These are phyloP conservation scores for Zeuzera pyrina DNA, from an alignment of 2,888 invertebrate genomes.

Conservation along the genomic window DNA sequence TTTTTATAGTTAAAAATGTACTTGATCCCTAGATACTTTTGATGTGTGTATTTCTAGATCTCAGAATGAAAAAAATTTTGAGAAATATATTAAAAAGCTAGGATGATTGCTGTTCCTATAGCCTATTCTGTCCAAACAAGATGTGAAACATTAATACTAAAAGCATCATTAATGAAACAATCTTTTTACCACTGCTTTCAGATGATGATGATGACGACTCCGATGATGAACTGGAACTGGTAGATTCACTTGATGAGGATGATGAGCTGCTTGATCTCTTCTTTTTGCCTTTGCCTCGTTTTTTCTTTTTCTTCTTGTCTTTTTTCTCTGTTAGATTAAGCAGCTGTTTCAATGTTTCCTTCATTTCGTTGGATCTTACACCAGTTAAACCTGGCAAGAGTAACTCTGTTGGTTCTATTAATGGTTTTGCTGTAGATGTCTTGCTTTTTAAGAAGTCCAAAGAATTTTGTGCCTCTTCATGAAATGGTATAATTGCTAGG, in stretches of 20 bases:
- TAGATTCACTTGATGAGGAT: slow-evolving; percentile 79
- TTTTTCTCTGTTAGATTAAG: slow-evolving; percentile 76
- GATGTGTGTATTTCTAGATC: too few relatives aligned
- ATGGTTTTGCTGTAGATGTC: slow-evolving; percentile 66
- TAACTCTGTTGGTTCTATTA: slow-evolving; percentile 77
- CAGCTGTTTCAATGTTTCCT: slow-evolving; percentile 77
- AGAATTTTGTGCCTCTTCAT: slow-evolving; percentile 89
- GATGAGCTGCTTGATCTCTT: slow-evolving; percentile 77
- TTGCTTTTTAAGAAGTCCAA: slow-evolving; percentile 86
- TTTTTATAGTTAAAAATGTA: too few relatives aligned
- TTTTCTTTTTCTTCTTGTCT: slow-evolving; percentile 78
- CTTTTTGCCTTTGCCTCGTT: slow-evolving; percentile 77
- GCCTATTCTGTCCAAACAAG: too few relatives aligned
- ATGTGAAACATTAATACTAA: too few relatives aligned
- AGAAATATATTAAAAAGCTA: too few relatives aligned
- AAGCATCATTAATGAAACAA: slow-evolving; percentile 7
- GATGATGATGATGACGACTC: slow-evolving; percentile 75
- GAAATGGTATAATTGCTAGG: slow-evolving; percentile 86
- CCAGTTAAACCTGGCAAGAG: slow-evolving; percentile 74
- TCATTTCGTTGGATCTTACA: slow-evolving; percentile 74
- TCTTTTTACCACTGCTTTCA: slow-evolving; percentile 62
- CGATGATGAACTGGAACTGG: slow-evolving; percentile 74
- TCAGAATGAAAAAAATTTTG: too few relatives aligned
- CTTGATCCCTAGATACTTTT: too few relatives aligned
- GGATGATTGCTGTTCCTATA: too few relatives aligned